These are phyloP conservation scores for Sinosuthora webbiana DNA, from an alignment of 2,113 vertebrate species.

Conservation along the genomic window DNA sequence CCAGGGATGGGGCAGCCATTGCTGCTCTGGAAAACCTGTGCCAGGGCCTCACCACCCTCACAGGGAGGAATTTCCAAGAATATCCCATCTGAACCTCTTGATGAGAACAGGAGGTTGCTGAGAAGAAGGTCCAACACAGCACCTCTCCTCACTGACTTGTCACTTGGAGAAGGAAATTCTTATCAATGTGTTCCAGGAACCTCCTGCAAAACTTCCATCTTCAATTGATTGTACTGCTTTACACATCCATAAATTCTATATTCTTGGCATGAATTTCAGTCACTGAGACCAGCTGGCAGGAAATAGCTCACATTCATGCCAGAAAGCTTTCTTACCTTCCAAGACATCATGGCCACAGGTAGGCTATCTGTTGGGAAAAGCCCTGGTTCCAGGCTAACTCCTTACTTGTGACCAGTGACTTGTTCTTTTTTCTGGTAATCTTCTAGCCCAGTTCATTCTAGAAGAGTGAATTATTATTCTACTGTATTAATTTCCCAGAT, in stretches of 20 bases:
- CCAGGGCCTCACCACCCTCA: not conserved
- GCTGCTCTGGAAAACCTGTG: not conserved
- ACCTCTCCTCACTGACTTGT: not conserved
- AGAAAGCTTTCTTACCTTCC: not conserved
- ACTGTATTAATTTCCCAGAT: not conserved
- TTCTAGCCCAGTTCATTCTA: not conserved
- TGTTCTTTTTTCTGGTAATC: not conserved
- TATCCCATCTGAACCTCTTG: not conserved
- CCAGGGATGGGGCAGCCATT: not conserved
- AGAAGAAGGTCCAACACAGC: not conserved
- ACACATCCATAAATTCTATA: not conserved
- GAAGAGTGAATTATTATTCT: not conserved
- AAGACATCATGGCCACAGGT: not conserved
- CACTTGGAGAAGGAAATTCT: not conserved
- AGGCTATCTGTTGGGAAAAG: not conserved
- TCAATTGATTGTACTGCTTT: not conserved
- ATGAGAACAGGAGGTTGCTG: not conserved
- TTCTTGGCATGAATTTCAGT: not conserved
- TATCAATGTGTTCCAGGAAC: not conserved
- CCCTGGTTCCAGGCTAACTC: not conserved
- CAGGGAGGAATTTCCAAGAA: not conserved
- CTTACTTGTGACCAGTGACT: not conserved
- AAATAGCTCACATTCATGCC: not conserved
- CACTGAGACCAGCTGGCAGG: not conserved
- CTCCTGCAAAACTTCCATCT: not conserved